A percentile compares a stretch with the other conserved stretches of the same genome.
Conservation (phyloP, 2,888 invertebrate species). For the Drosophila paranaensis region DNA sequence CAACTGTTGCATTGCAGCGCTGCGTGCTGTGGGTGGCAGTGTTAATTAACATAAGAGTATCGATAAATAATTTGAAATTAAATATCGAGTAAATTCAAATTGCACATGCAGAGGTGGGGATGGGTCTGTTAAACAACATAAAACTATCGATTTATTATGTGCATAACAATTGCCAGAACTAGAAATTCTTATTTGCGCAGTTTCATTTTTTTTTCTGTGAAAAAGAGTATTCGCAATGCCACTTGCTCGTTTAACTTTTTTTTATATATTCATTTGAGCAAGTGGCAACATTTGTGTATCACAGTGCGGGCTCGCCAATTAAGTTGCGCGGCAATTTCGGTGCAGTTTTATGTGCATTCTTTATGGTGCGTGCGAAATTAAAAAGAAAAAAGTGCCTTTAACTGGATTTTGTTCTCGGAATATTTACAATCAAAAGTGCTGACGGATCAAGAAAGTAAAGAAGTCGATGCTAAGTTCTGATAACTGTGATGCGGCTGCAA, state of each 20-base stretch:
- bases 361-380: conserved; percentile 58
- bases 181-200: not conserved
- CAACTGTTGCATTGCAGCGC: not conserved
- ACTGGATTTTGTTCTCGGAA: conserved; percentile 52
- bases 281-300: conserved; percentile 32
- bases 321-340: conserved; percentile 39
- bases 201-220: not conserved
- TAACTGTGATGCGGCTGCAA: conserved; percentile 24
- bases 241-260: not conserved
- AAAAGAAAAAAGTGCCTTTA: conserved; percentile 39
- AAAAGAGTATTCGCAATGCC: conserved; percentile 17
- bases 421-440: conserved; percentile 38
- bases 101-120: too few relatives aligned
- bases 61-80: too few relatives aligned
- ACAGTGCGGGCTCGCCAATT: conserved; percentile 40
- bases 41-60: not conserved
- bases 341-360: conserved; percentile 39
- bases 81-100: not conserved
- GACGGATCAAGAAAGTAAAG: conserved; percentile 38
- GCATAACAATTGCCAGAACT: not conserved
- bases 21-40: not conserved
- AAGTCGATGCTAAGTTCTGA: conserved; percentile 25
- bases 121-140: not conserved
- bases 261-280: not conserved
- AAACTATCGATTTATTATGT: not conserved